Evolutionary conservation across 1,140 invertebrate species (phyloP).

Genomic region (Antheraea pernyi): DNA sequence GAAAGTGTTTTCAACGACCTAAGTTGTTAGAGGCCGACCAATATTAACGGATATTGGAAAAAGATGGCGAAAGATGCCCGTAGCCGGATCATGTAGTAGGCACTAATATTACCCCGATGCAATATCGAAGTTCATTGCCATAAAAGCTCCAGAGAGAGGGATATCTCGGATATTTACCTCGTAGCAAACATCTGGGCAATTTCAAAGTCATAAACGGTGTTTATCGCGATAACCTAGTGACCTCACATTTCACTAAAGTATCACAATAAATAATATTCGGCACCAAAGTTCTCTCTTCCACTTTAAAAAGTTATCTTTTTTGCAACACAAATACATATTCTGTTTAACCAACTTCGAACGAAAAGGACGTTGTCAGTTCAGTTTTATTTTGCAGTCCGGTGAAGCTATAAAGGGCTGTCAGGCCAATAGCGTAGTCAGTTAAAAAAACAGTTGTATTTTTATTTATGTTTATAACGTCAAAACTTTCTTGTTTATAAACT

Average conservation of each 20-base stretch:
- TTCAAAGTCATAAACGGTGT: slow-evolving; percentile 58
- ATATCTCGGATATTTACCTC: slow-evolving; percentile 63
- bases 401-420: too few species aligned
- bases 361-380: too few species aligned
- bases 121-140: slow-evolving; percentile 58
- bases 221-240: slow-evolving; percentile 51
- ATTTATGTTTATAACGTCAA: too few species aligned
- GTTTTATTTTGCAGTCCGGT: too few species aligned
- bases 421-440: too few species aligned
- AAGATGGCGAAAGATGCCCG: slow-evolving; percentile 54
- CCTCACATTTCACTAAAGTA: slow-evolving; percentile 17
- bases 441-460: too few species aligned
- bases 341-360: too few species aligned
- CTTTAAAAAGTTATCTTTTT: neutral
- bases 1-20: slow-evolving; percentile 41
- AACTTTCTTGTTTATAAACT: too few species aligned
- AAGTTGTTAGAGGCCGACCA: slow-evolving; percentile 43
- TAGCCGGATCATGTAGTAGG: slow-evolving; percentile 53
- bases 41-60: slow-evolving; percentile 66
- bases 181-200: slow-evolving; percentile 55
- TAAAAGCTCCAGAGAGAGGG: slow-evolving; percentile 50
- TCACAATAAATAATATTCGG: neutral
- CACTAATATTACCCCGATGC: slow-evolving; percentile 58
- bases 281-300: neutral
- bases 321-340: too few species aligned